Base-by-base conservation (phyloP, 2,797 vertebrate species). In the Acestrorhynchus altus region DNA sequence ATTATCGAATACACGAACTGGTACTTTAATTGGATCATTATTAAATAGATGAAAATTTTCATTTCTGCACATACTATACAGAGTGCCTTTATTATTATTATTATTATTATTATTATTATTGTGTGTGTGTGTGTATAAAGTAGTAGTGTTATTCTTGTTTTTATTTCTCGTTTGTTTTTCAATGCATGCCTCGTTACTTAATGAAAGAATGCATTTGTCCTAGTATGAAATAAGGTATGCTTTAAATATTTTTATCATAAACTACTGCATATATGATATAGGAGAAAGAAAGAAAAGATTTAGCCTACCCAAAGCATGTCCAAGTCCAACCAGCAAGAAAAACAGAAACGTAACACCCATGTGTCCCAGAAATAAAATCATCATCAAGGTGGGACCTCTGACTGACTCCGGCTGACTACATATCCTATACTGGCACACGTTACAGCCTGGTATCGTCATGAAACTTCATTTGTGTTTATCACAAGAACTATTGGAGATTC, bases 361-460 rank as follows among this genome's bases (percentile, higher is more conserved):
- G 64, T 22, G 2, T 26, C 64, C 64, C 11, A 12, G 12, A 22
- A 46, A 66, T 4, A 60, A 71, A 52, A 64, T 16, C 52, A 60
- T 13, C 42, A 49, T n/a, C 57, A 77, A 54, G 57, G 22, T 77
- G 61, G 64, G 46, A 31, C 18, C 22, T 13, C 12, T n/a, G 44
- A 31, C 24, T 31, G 22, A 18, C 65, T 49, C 22, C 42, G 7
- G 13, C n/a, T 9, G 11, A 15, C 31, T 40, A 31, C 24, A 67
- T 9, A 46, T 67, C 44, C 22, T 67, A 47, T 13, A 18, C 24
- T 4, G 18, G 35, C 35, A 67, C 35, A 49, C 15, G 2, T 35
- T 35, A 2, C 31, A 6, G 2, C 6, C 31, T 56, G 20, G 39
- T 74, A 56, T 10, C 59, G 13, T 44, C 76, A 42, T 72, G 7